phyloP scores from a whole-genome alignment of 2,888 invertebrate genomes.

The Scaptodrosophila latifasciaeformis region DNA sequence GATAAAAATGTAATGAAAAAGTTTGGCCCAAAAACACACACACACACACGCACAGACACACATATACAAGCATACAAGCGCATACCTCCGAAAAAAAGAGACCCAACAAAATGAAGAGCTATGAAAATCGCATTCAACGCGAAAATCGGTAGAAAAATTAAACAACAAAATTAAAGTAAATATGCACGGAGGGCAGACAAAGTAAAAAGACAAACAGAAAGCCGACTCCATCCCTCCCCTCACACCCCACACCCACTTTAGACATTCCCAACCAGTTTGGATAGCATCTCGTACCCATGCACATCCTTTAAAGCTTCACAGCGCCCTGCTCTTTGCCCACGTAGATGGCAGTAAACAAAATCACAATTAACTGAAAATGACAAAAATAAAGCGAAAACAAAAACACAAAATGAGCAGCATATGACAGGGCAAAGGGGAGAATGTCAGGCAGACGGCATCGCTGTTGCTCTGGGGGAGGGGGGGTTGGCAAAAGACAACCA shows the following conservation, averaged over 20 bases:
- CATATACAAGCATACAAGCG: constrained; percentile 13
- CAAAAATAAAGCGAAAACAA: constrained; percentile 26
- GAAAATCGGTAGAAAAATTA: constrained; percentile 47
- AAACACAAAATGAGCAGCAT: constrained; percentile 17
- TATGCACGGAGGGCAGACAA: constrained; percentile 51
- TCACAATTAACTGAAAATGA: constrained; percentile 68
- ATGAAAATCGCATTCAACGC: constrained; percentile 49
- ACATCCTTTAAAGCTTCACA: too few relatives aligned
- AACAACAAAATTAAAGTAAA: constrained; percentile 59
- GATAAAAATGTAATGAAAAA: constrained; percentile 61
- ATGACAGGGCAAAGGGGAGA: not conserved
- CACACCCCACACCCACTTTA: too few relatives aligned
- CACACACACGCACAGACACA: not conserved
- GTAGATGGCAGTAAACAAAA: constrained; percentile 50
- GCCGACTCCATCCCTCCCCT: constrained; percentile 1
- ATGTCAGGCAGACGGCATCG: too few relatives aligned
- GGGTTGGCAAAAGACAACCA: constrained; percentile 21
- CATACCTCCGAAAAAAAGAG: constrained; percentile 12
- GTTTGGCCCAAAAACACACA: constrained; percentile 32
- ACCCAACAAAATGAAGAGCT: constrained; percentile 17
- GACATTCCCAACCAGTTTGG: not conserved
- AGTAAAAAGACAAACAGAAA: constrained; percentile 54
- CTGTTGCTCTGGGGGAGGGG: constrained; percentile 12
- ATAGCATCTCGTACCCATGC: too few relatives aligned
- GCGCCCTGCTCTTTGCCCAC: too few relatives aligned